These are phyloP conservation scores for Heliconius cydno DNA, from an alignment of 2,888 invertebrate species.

Conservation along the genomic window DNA sequence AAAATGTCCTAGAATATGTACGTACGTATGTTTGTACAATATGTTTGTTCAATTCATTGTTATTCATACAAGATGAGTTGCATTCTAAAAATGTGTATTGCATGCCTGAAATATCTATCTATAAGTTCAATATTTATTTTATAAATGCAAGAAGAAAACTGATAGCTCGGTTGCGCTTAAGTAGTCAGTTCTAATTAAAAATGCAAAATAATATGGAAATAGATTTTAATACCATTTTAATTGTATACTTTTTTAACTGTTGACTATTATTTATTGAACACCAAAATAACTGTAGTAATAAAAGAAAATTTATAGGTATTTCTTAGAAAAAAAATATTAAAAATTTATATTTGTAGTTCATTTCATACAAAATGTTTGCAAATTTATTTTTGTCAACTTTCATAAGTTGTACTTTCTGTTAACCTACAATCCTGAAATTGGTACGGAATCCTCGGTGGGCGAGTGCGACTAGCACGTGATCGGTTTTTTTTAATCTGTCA, in stretches of 20 bases:
- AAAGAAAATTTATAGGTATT: no score
- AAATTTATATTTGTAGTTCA: no score
- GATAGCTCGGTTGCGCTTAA: not conserved
- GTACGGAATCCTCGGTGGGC: no score
- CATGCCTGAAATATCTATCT: conserved; percentile 2
- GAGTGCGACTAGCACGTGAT: no score
- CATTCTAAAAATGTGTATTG: conserved; percentile 4
- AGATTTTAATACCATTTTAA: not conserved
- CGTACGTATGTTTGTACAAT: not conserved
- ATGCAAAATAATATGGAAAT: not conserved
- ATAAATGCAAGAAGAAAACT: not conserved
- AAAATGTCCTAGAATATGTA: conserved; percentile 23
- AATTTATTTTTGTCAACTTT: no score
- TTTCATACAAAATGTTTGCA: no score
- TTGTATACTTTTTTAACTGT: not conserved
- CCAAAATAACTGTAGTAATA: no score
- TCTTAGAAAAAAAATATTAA: no score
- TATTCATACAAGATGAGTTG: conserved; percentile 32
- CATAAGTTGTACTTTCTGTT: no score
- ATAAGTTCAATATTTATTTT: conserved; percentile 9
- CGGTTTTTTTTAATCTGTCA: no score
- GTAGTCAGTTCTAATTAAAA: not conserved
- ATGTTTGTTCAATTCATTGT: conserved; percentile 26
- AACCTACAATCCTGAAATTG: no score
- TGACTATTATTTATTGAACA: not conserved